phyloP scores from a whole-genome alignment of 2,888 invertebrate species.

The Euproctis similis region DNA sequence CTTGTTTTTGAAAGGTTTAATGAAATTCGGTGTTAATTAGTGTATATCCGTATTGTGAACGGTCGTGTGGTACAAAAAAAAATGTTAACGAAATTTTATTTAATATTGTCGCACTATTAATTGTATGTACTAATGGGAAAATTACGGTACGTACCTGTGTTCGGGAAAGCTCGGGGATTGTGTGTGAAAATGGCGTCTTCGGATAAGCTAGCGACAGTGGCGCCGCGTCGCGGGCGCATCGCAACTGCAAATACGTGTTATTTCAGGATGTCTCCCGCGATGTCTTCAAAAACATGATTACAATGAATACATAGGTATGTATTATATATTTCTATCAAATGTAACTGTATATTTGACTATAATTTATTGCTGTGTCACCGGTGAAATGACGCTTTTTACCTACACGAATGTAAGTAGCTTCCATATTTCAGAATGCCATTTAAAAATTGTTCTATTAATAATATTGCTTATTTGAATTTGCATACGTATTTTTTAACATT shows the following conservation, averaged over 20 bases:
- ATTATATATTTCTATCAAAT: neutral
- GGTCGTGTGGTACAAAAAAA: constrained; percentile 7
- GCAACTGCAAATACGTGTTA: constrained; percentile 65
- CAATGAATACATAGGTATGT: constrained; percentile 28
- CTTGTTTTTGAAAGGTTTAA: constrained; percentile 46
- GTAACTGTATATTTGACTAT: too few relatives aligned
- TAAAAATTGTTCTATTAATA: too few relatives aligned
- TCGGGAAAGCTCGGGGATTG: constrained; percentile 67
- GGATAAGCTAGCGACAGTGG: constrained; percentile 52
- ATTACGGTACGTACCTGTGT: constrained; percentile 57
- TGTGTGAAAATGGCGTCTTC: constrained; percentile 70
- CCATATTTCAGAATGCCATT: too few relatives aligned
- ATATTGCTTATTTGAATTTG: too few relatives aligned
- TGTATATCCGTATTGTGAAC: constrained; percentile 12
- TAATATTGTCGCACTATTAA: constrained; percentile 18
- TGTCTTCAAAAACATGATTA: constrained; percentile 58
- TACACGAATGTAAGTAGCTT: too few relatives aligned
- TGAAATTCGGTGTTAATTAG: constrained; percentile 19
- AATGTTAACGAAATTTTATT: constrained; percentile 8
- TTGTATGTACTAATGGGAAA: constrained; percentile 20
- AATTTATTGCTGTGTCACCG: too few relatives aligned
- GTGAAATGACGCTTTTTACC: too few relatives aligned
- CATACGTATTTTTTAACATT: too few relatives aligned
- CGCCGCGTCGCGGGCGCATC: constrained; percentile 63
- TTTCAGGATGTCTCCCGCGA: constrained; percentile 76